phyloP scores from a whole-genome alignment of 2,797 vertebrate species.

The Avahi laniger region DNA sequence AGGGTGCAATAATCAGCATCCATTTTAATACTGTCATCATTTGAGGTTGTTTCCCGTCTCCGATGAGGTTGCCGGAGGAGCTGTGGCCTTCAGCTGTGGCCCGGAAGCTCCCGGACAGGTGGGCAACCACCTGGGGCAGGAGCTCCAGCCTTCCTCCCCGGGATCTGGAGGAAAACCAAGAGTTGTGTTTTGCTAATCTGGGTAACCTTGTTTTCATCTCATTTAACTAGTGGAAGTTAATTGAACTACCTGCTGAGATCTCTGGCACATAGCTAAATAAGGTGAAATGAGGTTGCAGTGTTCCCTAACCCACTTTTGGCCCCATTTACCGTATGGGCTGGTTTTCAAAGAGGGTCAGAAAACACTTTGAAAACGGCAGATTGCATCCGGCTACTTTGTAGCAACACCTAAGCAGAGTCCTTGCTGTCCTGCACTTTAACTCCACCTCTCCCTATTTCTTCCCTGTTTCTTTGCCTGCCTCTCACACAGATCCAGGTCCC shows the following conservation, averaged over 20 bases:
- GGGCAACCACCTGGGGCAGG: background rate
- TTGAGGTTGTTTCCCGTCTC: background rate
- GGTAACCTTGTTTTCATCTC: conserved; percentile 80
- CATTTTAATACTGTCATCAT: background rate
- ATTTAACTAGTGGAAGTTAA: conserved; percentile 79
- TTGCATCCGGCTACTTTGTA: background rate
- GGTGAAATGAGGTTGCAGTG: conserved; percentile 78
- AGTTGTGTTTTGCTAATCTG: conserved; percentile 71
- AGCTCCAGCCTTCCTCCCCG: background rate
- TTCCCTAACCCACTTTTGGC: conserved; percentile 79
- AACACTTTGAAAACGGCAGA: conserved; percentile 36
- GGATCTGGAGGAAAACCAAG: background rate
- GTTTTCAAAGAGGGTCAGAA: conserved; percentile 58
- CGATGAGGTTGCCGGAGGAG: background rate
- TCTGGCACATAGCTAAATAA: conserved; percentile 77
- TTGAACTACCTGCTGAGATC: conserved; percentile 81
- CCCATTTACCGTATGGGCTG: conserved; percentile 64
- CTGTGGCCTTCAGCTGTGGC: background rate
- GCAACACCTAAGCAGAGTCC: background rate
- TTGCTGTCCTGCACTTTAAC: background rate
- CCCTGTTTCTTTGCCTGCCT: background rate
- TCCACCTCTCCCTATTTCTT: background rate
- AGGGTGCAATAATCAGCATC: background rate
- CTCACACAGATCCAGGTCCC: background rate
- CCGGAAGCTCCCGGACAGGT: background rate